phyloP scores from a whole-genome alignment of 1,140 invertebrate species.

The Onthophagus taurus region DNA sequence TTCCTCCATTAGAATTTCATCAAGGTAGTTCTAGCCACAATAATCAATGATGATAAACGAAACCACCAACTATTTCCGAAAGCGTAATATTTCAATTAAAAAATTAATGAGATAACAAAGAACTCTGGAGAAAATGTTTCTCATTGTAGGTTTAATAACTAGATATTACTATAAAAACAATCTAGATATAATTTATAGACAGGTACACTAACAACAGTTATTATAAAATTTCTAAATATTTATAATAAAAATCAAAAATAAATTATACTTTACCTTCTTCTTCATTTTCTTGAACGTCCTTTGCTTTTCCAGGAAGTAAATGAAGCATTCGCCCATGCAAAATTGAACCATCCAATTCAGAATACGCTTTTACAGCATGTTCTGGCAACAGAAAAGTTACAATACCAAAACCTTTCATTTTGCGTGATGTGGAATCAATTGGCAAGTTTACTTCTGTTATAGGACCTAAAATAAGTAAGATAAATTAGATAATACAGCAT shows the following conservation, averaged over 20 bases:
- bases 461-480: constrained; percentile 51
- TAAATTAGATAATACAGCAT: neutral
- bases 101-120: no score
- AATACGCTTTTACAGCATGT: constrained; percentile 84
- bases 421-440: constrained; percentile 72
- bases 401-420: constrained; percentile 89
- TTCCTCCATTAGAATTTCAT: no score
- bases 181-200: no score
- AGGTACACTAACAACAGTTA: no score
- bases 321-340: constrained; percentile 91
- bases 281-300: constrained; percentile 44
- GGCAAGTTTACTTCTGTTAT: constrained; percentile 84
- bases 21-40: no score
- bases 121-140: no score
- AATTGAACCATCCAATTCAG: constrained; percentile 76
- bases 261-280: constrained; percentile 33
- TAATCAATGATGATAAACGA: no score
- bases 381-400: constrained; percentile 93
- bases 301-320: constrained; percentile 78
- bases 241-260: neutral
- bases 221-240: neutral
- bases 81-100: no score
- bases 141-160: no score
- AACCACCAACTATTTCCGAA: no score
- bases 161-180: no score